Conservation (phyloP, 2,797 vertebrate genomes). For the Epinephelus coioides region DNA sequence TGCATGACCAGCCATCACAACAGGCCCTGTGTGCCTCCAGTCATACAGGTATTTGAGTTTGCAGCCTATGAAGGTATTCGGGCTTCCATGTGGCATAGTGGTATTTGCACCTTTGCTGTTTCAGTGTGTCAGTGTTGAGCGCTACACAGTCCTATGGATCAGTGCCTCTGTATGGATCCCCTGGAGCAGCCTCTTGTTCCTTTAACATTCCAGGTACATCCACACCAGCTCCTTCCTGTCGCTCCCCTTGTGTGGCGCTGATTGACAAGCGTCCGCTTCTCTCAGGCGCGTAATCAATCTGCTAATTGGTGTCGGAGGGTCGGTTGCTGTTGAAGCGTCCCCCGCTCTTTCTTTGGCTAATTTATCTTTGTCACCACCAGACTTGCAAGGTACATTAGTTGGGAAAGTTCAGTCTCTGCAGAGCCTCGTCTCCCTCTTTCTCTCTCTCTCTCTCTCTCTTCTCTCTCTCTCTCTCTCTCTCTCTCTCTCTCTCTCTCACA, state of each 20-base stretch:
- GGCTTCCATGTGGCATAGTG: conserved; percentile 74
- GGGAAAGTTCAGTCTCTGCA: conserved; percentile 74
- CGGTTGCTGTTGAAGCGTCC: conserved; percentile 82
- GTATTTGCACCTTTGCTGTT: conserved; percentile 83
- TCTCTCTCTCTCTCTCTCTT: conserved; percentile 22
- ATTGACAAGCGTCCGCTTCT: conserved; percentile 86
- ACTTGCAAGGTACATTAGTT: conserved; percentile 78
- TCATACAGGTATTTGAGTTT: conserved; percentile 81
- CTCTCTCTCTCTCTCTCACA: conserved; percentile 12
- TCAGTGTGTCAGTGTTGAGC: conserved; percentile 75
- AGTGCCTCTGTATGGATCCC: conserved; percentile 80
- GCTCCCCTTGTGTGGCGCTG: conserved; percentile 81
- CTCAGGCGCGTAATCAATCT: conserved; percentile 87
- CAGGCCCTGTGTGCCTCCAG: conserved; percentile 68
- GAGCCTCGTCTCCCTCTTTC: conserved; percentile 54
- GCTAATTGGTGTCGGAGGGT: conserved; percentile 87
- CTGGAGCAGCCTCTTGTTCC: conserved; percentile 82
- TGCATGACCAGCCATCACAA: conserved; percentile 63
- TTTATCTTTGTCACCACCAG: conserved; percentile 85
- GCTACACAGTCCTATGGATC: conserved; percentile 79
- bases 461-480: conserved; percentile 35
- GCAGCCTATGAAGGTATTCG: conserved; percentile 76
- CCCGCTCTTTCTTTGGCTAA: conserved; percentile 84
- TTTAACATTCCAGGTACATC: conserved; percentile 86
- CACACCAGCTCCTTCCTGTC: conserved; percentile 82